phyloP scores from a whole-genome alignment of 64 coral and sea anemone species.

The Trachythela sp. region DNA sequence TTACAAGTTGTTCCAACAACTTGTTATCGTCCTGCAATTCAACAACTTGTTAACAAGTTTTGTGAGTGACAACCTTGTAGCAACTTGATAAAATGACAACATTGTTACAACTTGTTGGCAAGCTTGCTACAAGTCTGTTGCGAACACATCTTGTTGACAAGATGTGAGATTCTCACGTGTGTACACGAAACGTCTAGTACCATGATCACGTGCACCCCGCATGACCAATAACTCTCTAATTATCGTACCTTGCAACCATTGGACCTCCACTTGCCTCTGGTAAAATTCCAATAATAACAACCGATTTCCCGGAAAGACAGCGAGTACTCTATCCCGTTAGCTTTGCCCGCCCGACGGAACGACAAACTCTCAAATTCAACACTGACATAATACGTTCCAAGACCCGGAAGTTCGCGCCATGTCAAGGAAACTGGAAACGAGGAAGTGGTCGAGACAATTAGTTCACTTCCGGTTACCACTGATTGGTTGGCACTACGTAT shows the following conservation, averaged over 20 bases:
- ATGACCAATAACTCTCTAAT: too few relatives aligned
- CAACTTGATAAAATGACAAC: too few relatives aligned
- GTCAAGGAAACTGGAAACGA: not conserved
- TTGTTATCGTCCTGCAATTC: too few relatives aligned
- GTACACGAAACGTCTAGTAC: too few relatives aligned
- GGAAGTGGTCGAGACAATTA: not conserved
- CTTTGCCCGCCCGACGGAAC: not conserved
- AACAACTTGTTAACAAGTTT: too few relatives aligned
- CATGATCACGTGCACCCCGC: too few relatives aligned
- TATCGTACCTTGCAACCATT: conserved; percentile 38
- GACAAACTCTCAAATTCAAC: conserved; percentile 14
- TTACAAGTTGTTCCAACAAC: too few relatives aligned
- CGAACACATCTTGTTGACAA: too few relatives aligned
- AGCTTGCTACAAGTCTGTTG: too few relatives aligned
- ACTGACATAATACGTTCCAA: conserved; percentile 17
- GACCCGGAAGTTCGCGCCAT: not conserved
- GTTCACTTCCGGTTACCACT: not conserved
- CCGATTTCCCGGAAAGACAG: conserved; percentile 25
- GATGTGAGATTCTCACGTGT: too few relatives aligned
- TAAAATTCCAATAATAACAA: conserved; percentile 59
- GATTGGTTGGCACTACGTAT: not conserved
- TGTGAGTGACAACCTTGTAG: too few relatives aligned
- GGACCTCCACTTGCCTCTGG: conserved; percentile 28
- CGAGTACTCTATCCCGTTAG: conserved; percentile 16
- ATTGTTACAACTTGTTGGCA: too few relatives aligned